Conservation (phyloP, 2,797 vertebrate species). For the Diplodus sargus region DNA sequence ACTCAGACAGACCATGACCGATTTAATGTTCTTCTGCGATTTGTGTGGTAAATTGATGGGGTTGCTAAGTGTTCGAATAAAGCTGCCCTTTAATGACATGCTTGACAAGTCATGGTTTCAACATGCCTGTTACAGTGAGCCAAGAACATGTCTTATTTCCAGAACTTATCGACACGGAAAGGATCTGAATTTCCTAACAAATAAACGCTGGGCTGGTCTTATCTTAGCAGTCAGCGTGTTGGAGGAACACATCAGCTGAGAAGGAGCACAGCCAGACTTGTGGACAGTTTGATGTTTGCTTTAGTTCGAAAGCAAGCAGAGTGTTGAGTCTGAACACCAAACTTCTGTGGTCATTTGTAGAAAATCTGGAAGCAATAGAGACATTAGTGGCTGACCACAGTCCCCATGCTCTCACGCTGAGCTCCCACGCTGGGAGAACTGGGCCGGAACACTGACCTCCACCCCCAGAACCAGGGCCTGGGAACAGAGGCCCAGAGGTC, state of each 20-base stretch:
- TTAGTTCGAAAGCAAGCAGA: constrained; percentile 52
- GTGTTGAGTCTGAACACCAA: constrained; percentile 55
- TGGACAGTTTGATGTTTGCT: constrained; percentile 66
- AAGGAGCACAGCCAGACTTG: constrained; percentile 37
- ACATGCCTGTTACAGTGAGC: constrained; percentile 39
- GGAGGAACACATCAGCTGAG: constrained; percentile 44
- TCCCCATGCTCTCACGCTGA: constrained; percentile 74
- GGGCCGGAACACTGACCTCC: constrained; percentile 74
- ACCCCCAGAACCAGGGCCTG: constrained; percentile 79
- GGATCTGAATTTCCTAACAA: constrained; percentile 61
- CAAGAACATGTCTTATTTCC: constrained; percentile 52
- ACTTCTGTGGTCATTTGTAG: constrained; percentile 56
- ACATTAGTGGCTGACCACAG: constrained; percentile 77
- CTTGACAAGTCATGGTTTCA: constrained; percentile 55
- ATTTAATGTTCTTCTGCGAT: constrained; percentile 26
- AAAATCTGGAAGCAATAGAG: constrained; percentile 87
- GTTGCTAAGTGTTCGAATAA: constrained; percentile 41
- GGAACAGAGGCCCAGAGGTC: constrained; percentile 77
- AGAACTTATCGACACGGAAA: constrained; percentile 45
- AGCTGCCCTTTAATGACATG: constrained; percentile 55
- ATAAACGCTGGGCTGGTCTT: constrained; percentile 63
- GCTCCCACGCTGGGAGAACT: constrained; percentile 81
- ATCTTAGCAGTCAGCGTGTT: constrained; percentile 61
- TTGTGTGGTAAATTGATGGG: constrained; percentile 23
- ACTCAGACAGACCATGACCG: constrained; percentile 32